These are phyloP conservation scores for Drosophila arawakana DNA, from an alignment of 1,140 invertebrate genomes.

Conservation along the genomic window DNA sequence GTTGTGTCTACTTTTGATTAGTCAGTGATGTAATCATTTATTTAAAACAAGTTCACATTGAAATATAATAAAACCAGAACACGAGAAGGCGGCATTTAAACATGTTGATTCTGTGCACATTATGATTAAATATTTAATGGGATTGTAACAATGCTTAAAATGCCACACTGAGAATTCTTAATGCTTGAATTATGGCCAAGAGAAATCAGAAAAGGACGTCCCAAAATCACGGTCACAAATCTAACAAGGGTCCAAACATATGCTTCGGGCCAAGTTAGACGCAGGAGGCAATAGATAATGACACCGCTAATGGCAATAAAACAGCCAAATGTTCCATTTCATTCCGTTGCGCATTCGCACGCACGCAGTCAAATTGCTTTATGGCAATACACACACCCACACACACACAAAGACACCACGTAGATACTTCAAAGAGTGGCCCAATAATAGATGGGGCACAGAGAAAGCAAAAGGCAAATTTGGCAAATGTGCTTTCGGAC, in stretches of 20 bases:
- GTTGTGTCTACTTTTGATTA: slow-evolving; percentile 17
- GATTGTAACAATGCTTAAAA: slow-evolving; percentile 2
- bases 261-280: slow-evolving; percentile 30
- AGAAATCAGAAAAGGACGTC: slow-evolving; percentile 13
- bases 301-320: slow-evolving; percentile 58
- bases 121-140: not conserved
- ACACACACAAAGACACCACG: slow-evolving; percentile 4
- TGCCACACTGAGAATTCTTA: slow-evolving; percentile 7
- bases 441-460: slow-evolving; percentile 33
- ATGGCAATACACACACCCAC: slow-evolving; percentile 34
- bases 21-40: slow-evolving; percentile 18
- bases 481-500: slow-evolving; percentile 23
- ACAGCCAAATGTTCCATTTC: slow-evolving; percentile 36
- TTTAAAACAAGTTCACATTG: not conserved
- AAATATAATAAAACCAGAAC: too few relatives aligned
- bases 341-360: slow-evolving; percentile 42
- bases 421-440: slow-evolving; percentile 16
- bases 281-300: slow-evolving; percentile 50
- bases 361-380: slow-evolving; percentile 62
- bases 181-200: slow-evolving; percentile 2
- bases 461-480: slow-evolving; percentile 30
- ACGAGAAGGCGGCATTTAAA: not conserved
- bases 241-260: slow-evolving; percentile 12
- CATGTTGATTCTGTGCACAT: slow-evolving; percentile 3
- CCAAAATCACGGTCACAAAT: slow-evolving; percentile 23